Evolutionary conservation across 2,797 vertebrate species (phyloP).

Genomic region (Hyperoplus immaculatus): DNA sequence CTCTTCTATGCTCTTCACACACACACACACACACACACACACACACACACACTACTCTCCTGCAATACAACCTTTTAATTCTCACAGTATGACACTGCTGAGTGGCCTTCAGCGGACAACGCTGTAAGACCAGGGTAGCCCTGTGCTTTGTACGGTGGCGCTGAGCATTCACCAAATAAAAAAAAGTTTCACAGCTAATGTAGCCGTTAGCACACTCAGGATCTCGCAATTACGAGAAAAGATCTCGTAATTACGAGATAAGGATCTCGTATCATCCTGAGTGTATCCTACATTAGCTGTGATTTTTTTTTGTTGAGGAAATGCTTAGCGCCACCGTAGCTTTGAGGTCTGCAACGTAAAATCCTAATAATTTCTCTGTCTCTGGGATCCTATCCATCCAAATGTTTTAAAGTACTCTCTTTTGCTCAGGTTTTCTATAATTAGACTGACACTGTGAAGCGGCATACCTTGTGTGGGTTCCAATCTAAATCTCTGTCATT

Average conservation of each 20-base stretch:
- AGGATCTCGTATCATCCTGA: no score
- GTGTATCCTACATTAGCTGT: no score
- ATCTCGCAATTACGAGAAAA: no score
- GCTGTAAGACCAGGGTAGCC: constrained; percentile 43
- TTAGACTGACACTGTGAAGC: constrained; percentile 39
- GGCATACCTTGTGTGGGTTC: constrained; percentile 24
- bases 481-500: constrained; percentile 54
- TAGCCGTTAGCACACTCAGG: no score
- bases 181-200: no score
- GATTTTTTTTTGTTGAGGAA: no score
- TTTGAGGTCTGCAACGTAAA: constrained; percentile 37
- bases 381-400: constrained; percentile 17
- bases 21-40: constrained; percentile 21
- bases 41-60: constrained; percentile 20
- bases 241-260: no score
- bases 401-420: constrained; percentile 33
- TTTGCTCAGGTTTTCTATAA: constrained; percentile 51
- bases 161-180: no score
- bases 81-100: constrained; percentile 40
- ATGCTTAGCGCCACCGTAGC: no score
- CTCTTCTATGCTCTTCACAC: not conserved
- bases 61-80: constrained; percentile 62
- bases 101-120: constrained; percentile 57
- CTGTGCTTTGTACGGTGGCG: constrained; percentile 18
- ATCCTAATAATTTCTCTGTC: constrained; percentile 40